Evolutionary conservation across 2,113 vertebrate genomes (phyloP), one percentile per base, ranked within the genome.

Genomic region (Megalops atlanticus): DNA sequence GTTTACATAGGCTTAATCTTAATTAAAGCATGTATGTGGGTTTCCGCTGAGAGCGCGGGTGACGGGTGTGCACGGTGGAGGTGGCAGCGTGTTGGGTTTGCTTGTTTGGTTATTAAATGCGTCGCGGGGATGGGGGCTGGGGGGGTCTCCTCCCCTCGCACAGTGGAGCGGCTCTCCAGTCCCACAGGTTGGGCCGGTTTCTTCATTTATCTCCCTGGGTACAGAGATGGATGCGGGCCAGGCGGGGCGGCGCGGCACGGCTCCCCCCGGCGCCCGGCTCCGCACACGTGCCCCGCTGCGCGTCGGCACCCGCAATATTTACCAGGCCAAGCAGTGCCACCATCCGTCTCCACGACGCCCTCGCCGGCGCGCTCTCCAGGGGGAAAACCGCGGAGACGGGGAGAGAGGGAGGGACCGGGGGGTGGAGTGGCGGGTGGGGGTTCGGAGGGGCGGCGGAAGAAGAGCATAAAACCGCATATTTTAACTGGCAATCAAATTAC

Each of bases 141-240:
- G n/a, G n/a, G n/a, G n/a, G n/a, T n/a, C n/a, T n/a, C n/a, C n/a
- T n/a, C n/a, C n/a, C n/a, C n/a, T n/a, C n/a, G 84, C 82, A 83
- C 72, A 35, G 16, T 71, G 69, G 69, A 71, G 69, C 33, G 69
- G 16, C 14, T 84, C 87, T 85, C 83, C 58, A 64, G 87, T 82
- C 85, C 69, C 87, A 90, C 89, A 86, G 88, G 86, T 90, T 89
- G 86, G 89, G 86, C 82, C 78, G 83, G 64, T 86, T 87, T 91
- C 87, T 86, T 83, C 87, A 92, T 93, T 93, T 89, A 91, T 94
- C 90, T 93, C 88, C 87, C 87, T 76, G 79, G 84, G 85, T 91
- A 92, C 92, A 91, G 88, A 93, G 92, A 94, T 93, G 90, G 87
- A 93, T 93, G 91, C 90, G 81, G 90, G 90, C 86, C 89, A 90